A percentile compares a stretch with the other conserved stretches of the same genome.
These are phyloP conservation scores for Drosophila stalkeri DNA, from an alignment of 2,888 invertebrate species.

Conservation along the genomic window DNA sequence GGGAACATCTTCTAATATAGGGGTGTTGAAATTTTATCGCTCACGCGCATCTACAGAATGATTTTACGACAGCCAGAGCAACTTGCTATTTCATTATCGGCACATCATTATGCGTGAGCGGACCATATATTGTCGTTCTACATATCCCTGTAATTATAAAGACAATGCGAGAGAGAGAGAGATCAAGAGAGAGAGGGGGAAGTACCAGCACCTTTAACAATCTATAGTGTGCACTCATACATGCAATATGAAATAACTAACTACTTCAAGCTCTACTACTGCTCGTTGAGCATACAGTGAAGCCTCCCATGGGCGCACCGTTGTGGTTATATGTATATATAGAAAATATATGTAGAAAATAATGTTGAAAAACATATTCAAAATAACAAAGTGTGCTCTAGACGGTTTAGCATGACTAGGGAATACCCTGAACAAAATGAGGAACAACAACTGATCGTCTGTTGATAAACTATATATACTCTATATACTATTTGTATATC, in stretches of 20 bases:
- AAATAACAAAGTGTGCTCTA: not conserved
- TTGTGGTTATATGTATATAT: not conserved
- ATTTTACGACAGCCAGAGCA: constrained; percentile 55
- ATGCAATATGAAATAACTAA: not conserved
- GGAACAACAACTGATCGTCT: too few relatives aligned
- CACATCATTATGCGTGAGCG: constrained; percentile 56
- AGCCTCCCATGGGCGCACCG: not conserved
- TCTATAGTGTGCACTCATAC: not conserved
- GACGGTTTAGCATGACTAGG: not conserved
- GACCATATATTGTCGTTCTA: not conserved
- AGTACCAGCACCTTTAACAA: not conserved
- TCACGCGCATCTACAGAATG: constrained; percentile 69
- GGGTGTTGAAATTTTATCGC: constrained; percentile 62
- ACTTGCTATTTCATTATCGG: constrained; percentile 68
- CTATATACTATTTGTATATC: too few relatives aligned
- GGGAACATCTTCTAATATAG: constrained; percentile 33
- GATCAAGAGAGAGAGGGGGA: too few relatives aligned
- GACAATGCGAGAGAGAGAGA: not conserved
- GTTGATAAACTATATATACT: too few relatives aligned
- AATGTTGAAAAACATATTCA: not conserved
- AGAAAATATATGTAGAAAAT: not conserved
- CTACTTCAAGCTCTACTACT: not conserved
- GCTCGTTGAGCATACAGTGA: not conserved
- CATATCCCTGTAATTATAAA: constrained; percentile 1
- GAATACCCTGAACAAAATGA: not conserved